A percentile compares a stretch with the other conserved stretches of the same genome.
phyloP scores from a whole-genome alignment of 1,140 invertebrate species.

The Drosophila lacertosa region DNA sequence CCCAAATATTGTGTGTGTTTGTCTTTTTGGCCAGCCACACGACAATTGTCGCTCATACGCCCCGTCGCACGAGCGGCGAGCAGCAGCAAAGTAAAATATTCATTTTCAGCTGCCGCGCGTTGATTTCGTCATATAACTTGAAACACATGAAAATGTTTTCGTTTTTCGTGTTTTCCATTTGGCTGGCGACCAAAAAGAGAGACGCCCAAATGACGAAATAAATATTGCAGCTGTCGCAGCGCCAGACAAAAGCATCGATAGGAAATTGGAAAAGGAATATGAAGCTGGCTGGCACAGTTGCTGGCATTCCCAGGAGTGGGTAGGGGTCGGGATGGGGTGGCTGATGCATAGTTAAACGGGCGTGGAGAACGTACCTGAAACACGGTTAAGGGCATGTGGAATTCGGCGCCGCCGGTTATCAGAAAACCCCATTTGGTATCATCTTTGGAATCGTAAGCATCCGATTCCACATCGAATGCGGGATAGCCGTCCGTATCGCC shows the following conservation, averaged over 20 bases:
- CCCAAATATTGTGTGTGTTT: slow-evolving; percentile 73
- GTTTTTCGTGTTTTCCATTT: slow-evolving; percentile 9
- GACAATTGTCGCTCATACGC: slow-evolving; percentile 66
- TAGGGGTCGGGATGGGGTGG: too few relatives aligned
- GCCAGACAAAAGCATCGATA: slow-evolving; percentile 13
- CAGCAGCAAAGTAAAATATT: slow-evolving; percentile 63
- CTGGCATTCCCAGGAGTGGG: not conserved
- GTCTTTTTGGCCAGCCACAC: slow-evolving; percentile 14
- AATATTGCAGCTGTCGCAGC: slow-evolving; percentile 51
- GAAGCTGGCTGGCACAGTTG: slow-evolving; percentile 1
- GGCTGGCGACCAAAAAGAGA: slow-evolving; percentile 42
- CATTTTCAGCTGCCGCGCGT: slow-evolving; percentile 57
- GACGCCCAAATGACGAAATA: slow-evolving; percentile 51
- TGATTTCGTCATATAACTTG: too few relatives aligned
- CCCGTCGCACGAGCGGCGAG: slow-evolving; percentile 13
- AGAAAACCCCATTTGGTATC: slow-evolving; percentile 91
- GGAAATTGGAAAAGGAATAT: slow-evolving; percentile 26
- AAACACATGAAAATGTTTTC: too few relatives aligned
- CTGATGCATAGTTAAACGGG: slow-evolving; percentile 30
- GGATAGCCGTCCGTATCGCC: slow-evolving; percentile 82
- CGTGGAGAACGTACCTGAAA: slow-evolving; percentile 88
- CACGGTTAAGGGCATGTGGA: slow-evolving; percentile 90
- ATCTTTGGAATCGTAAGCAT: slow-evolving; percentile 71
- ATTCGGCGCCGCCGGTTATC: slow-evolving; percentile 92
- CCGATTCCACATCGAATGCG: slow-evolving; percentile 79